Evolutionary conservation across 2,797 vertebrate genomes (phyloP).

Genomic region (Lemur catta): DNA sequence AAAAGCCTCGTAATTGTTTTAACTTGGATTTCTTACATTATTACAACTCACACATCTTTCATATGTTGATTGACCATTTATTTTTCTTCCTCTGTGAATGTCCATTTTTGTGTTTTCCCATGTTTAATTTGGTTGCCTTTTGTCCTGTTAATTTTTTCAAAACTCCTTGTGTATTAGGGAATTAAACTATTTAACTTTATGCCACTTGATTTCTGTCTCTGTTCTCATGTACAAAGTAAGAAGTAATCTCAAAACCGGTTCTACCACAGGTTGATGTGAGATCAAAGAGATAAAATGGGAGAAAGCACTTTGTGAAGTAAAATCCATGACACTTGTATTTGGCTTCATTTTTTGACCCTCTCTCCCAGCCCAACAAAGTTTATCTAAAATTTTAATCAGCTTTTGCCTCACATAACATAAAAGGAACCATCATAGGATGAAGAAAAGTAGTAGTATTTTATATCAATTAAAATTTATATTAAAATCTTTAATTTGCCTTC

Average conservation of each 20-base stretch:
- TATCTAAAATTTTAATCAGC: background rate
- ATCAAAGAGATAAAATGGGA: background rate
- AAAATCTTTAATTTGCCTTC: conserved; percentile 24
- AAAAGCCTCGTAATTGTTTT: background rate
- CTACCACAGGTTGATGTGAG: background rate
- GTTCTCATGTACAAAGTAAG: conserved; percentile 56
- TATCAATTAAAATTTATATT: background rate
- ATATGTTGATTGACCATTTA: background rate
- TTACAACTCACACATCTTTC: background rate
- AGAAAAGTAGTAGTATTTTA: background rate
- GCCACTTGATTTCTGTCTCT: conserved; percentile 30
- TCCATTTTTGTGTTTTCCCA: background rate
- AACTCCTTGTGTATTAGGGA: background rate
- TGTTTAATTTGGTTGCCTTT: background rate
- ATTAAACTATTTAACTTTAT: conserved; percentile 4
- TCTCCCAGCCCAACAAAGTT: background rate
- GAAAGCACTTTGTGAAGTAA: background rate
- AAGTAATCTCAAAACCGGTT: background rate
- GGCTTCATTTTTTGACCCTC: background rate
- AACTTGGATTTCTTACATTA: background rate
- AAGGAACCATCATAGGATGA: background rate
- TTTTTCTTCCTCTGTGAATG: background rate
- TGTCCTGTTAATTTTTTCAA: background rate
- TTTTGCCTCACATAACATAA: background rate
- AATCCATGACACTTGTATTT: background rate